Base-by-base conservation (phyloP, 2,888 invertebrate genomes). In the Diplazon laetatorius region DNA sequence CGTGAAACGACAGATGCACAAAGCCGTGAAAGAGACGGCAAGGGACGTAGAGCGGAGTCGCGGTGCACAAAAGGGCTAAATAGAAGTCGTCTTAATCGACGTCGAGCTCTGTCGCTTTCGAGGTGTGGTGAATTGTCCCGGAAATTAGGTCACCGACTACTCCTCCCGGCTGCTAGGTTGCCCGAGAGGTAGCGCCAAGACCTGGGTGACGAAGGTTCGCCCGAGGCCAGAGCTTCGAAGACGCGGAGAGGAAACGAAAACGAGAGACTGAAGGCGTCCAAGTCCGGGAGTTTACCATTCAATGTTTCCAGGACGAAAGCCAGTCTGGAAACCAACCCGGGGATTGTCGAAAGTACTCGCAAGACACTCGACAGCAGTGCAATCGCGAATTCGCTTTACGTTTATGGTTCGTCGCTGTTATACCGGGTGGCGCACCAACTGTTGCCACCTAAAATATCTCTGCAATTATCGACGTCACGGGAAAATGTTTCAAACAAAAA, bases 141-240 rank as follows among this genome's bases (percentile, higher is more conserved):
- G 72, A 72, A 77, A 77, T 77, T 77, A 66, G 77, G 77, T 77
- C 77, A 77, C 72, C 66, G 59, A 74, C 65, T 39, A 74, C 59
- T 46, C 46, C 65, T 35, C 18, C 20, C 22, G n/a, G n/a, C 30
- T 48, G 12, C 16, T 35, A 50, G 22, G 39, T 42, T 20, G 50
- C 60, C 18, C 42, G 42, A 48, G 30, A 59, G 66, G n/a, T 30
- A 30, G 52, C n/a, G n/a, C 30, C 52, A 14, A 55, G 35, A 50
- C 20, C 42, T 50, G 66, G 59, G 66, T 66, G 55, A 30, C 14
- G 44, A 18, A 62, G 20, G 42, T 50, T 50, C 46, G 66, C 48
- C 42, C 30, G 59, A 60, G 55, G 57, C 48, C 18, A 30, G 30
- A 65, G 39, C 35, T 59, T 65, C 16, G 46, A 25, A 46, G 30